phyloP scores from a whole-genome alignment of 2,888 invertebrate genomes.

The Drosophila greeni region DNA sequence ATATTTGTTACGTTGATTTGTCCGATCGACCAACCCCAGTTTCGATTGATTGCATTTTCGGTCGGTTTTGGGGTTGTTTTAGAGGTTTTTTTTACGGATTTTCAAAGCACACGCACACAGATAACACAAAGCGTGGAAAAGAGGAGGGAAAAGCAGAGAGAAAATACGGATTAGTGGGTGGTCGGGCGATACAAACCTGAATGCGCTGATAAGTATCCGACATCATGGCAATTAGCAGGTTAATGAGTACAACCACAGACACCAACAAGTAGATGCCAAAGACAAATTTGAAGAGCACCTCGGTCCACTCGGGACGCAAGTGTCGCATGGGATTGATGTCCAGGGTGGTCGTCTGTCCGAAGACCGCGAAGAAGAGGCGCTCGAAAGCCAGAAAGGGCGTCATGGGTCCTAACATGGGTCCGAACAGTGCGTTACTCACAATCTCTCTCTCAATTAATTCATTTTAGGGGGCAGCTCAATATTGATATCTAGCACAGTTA shows the following conservation, averaged over 20 bases:
- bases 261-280: conserved; percentile 99
- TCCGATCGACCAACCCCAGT: conserved; percentile 34
- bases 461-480: conserved; percentile 9
- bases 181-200: conserved; percentile 86
- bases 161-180: conserved; percentile 70
- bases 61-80: conserved; percentile 37
- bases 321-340: conserved; percentile 87
- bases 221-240: conserved; percentile 99
- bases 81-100: not conserved
- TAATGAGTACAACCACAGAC: conserved; percentile 98
- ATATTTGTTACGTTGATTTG: conserved; percentile 5
- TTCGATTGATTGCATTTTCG: conserved; percentile 18
- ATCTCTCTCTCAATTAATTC: conserved; percentile 10
- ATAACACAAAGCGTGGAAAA: conserved; percentile 26
- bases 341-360: conserved; percentile 94
- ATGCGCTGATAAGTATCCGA: conserved; percentile 99
- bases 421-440: conserved; percentile 37
- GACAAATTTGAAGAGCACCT: conserved; percentile 92
- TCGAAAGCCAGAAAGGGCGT: conserved; percentile 95
- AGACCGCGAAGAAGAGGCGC: conserved; percentile 98
- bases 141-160: conserved; percentile 53
- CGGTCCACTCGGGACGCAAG: conserved; percentile 89
- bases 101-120: conserved; percentile 26
- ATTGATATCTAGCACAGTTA: conserved; percentile 17
- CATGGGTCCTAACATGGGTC: conserved; percentile 81